Evolutionary conservation across 2,113 vertebrate genomes (phyloP).

Genomic region (Rhizomys pruinosus): DNA sequence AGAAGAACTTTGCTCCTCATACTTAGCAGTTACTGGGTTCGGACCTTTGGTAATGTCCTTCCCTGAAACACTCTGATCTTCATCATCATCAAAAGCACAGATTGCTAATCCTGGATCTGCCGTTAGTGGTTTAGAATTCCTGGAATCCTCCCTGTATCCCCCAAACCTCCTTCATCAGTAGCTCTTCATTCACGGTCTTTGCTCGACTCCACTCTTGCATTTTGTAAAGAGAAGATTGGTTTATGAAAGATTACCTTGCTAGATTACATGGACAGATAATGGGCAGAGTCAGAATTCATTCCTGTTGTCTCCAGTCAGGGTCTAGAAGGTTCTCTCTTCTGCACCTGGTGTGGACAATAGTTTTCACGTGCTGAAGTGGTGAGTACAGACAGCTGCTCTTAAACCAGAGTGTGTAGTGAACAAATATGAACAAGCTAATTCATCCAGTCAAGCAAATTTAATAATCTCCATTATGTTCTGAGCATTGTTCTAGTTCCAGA

Average conservation of each 20-base stretch:
- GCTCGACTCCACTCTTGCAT: background rate
- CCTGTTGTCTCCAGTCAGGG: rapidly evolving
- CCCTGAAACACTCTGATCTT: too few species aligned
- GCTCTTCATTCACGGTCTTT: too few species aligned
- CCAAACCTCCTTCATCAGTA: too few species aligned
- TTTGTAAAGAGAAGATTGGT: background rate
- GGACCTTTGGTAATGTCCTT: too few species aligned
- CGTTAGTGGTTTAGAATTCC: too few species aligned
- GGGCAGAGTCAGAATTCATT: background rate
- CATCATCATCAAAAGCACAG: too few species aligned
- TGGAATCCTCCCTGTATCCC: too few species aligned
- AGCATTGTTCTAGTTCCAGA: background rate
- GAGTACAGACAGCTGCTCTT: background rate
- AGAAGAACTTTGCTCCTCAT: too few species aligned
- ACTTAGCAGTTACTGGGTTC: too few species aligned
- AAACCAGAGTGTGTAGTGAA: background rate
- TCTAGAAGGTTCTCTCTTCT: background rate
- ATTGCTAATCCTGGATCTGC: too few species aligned
- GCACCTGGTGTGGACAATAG: background rate
- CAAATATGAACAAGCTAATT: background rate
- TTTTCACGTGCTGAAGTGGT: background rate
- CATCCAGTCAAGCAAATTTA: background rate
- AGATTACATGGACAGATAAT: background rate
- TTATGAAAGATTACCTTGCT: background rate
- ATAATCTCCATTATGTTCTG: background rate